phyloP scores from a whole-genome alignment of 2,113 vertebrate species.

The Tor tambroides region DNA sequence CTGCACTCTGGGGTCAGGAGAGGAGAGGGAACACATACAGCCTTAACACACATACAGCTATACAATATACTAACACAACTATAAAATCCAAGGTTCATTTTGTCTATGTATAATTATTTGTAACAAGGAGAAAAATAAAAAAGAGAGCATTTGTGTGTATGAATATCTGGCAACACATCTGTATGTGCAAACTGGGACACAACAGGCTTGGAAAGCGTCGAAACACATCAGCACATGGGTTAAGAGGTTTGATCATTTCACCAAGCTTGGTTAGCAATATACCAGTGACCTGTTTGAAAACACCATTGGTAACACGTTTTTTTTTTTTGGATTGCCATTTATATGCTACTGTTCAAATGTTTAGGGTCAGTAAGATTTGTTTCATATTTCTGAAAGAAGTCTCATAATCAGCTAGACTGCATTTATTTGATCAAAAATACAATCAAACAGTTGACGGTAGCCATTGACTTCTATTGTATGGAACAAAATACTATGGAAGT shows the following conservation, averaged over 20 bases:
- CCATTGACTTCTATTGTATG: not conserved
- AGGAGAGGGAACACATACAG: constrained; percentile 55
- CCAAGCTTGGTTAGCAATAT: not conserved
- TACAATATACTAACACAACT: not conserved
- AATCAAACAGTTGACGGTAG: not conserved
- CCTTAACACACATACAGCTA: constrained; percentile 34
- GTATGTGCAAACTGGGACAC: not conserved
- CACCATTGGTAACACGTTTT: not conserved
- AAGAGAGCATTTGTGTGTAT: not conserved
- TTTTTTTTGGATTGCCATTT: not conserved
- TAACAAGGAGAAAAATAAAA: not conserved
- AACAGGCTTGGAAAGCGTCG: not conserved
- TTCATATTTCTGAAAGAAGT: not conserved
- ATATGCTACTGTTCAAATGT: not conserved
- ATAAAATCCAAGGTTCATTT: not conserved
- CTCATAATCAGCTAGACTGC: not conserved
- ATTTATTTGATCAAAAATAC: not conserved
- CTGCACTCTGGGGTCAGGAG: constrained; percentile 89
- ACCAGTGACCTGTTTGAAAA: not conserved
- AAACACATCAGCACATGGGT: not conserved
- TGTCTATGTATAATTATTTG: not conserved
- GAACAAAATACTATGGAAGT: not conserved
- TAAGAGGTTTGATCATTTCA: not conserved
- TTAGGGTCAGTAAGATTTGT: not conserved
- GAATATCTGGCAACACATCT: not conserved